Base-by-base conservation (phyloP, 2,797 vertebrate species). In the Anguilla pacifica region DNA sequence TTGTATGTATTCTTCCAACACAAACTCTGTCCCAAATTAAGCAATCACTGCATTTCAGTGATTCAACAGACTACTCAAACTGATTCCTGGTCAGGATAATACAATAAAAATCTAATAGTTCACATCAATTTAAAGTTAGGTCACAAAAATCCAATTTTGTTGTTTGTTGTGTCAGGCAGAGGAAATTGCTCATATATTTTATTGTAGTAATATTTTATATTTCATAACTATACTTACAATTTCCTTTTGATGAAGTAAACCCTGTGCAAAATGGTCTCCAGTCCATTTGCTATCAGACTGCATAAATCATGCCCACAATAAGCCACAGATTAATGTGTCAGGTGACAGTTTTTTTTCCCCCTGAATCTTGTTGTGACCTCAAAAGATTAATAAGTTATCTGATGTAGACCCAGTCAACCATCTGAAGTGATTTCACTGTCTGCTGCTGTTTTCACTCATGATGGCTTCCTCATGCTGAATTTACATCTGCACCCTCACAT, bases 341-440 rank as follows among this genome's bases (percentile, higher is more conserved):
- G 64, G 25, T 86, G 85, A 70, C 84, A 86, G 59, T 35, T 57
- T 84, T 43, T 43, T 7, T 86, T 86, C 13, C 64, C 64, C 64
- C 35, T 85, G 43, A 85, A 51, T 49, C 19, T 82, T 81, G 77
- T 81, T 49, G 77, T 49, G 77, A 81, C 77, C 77, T 81, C 77
- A 81, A 6, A 46, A 81, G 92, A 88, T 94, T 92, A 92, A 67
- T n/a, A 90, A 53, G 91, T 88, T 91, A 92, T 94, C 93, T 90
- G 59, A 64, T 61, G 59, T 64, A 51, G 59, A 85, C 35, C 39
- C 84, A 67, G 13, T 72, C 85, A 70, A 17, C 39, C 61, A 86
- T 86, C 43, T 64, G 22, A 70, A 72, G 39, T 72, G 39, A 86
- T 86, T 86, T 86, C 84, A 67, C 43, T 72, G 43, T 35, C 59